Percentiles rank a stretch among this genome's conserved stretches.
phyloP scores from a whole-genome alignment of 2,113 vertebrate genomes.

The Melanostigma gelatinosum region DNA sequence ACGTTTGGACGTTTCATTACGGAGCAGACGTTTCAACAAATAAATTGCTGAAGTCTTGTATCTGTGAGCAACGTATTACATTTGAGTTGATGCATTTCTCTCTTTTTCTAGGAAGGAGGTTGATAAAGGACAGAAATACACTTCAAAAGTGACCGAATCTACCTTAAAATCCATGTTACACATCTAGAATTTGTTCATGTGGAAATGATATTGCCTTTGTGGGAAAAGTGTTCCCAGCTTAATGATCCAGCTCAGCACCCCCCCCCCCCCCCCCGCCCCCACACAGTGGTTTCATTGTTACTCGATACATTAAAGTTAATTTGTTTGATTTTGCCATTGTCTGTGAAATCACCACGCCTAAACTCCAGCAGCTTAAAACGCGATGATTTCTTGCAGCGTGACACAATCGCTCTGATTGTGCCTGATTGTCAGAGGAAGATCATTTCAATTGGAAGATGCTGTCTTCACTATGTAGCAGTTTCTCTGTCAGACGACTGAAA shows the following conservation, averaged over 20 bases:
- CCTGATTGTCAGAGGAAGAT: constrained; percentile 46
- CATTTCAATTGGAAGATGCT: constrained; percentile 50
- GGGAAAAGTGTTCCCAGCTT: neutral
- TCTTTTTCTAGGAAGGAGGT: neutral
- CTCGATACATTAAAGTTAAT: constrained; percentile 4
- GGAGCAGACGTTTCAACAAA: neutral
- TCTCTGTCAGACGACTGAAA: constrained; percentile 36
- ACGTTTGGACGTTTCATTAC: neutral
- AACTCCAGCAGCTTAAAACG: constrained; percentile 41
- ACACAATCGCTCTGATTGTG: constrained; percentile 58
- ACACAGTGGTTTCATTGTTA: constrained; percentile 2
- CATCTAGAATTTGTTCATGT: neutral
- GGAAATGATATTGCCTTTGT: neutral
- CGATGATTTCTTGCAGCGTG: constrained; percentile 28
- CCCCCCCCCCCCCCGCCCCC: constrained; percentile 8
- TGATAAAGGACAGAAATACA: neutral
- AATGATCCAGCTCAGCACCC: constrained; percentile 5
- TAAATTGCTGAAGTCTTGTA: neutral
- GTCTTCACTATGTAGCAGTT: constrained; percentile 6
- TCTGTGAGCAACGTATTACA: neutral
- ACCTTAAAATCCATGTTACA: neutral
- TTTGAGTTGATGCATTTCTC: neutral
- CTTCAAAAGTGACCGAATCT: neutral
- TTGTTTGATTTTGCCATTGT: constrained; percentile 37
- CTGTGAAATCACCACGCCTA: constrained; percentile 38